Base-by-base conservation (phyloP, 2,888 invertebrate genomes). In the Rhorus exstirpatorius region DNA sequence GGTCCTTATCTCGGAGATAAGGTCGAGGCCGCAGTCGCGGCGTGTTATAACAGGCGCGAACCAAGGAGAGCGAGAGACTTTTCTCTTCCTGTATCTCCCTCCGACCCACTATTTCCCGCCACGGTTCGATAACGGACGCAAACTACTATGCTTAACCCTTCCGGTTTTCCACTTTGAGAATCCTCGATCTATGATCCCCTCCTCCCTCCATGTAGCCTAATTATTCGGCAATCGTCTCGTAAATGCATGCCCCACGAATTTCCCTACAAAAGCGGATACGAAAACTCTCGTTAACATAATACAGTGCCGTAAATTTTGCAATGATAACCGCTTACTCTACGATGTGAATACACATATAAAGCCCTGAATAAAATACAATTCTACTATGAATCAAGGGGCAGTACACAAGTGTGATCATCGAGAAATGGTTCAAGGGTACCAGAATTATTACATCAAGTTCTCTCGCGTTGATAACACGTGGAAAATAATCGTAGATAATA, bases 1-100 rank as follows among this genome's bases (percentile, higher is more conserved):
- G 88, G 87, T 88, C 87, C 89, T 90, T 91, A 90, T 91, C 90
- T 86, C 79, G 44, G 71, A 85, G 89, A 90, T 90, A 90, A 90
- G 89, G 87, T 84, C 84, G 84, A 83, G 83, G 83, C 86, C 85
- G 85, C 84, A 84, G 83, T 83, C 86, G 87, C 83, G 51, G 60
- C 75, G 67, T 78, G 82, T 60, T 67, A 79, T 67, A 85, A 78
- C 83, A 63, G 67, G 65, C 49, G 53, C 38, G 71, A 46, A 67
- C 71, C 53, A 81, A 74, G 68, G 75, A 68, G 71, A 26, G 14
- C 53, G 63, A 14, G 41, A 17, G 19, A 3, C 60, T 17, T 4
- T 19, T 71, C 72, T 78, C 81, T 24, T 46, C 31, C 31, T 65
- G 55, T 83, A 14, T 26, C 38, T 44, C 68, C 2, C 55, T 19